Conservation (phyloP, 2,797 vertebrate genomes). For the Chaetodon trifasciatus region DNA sequence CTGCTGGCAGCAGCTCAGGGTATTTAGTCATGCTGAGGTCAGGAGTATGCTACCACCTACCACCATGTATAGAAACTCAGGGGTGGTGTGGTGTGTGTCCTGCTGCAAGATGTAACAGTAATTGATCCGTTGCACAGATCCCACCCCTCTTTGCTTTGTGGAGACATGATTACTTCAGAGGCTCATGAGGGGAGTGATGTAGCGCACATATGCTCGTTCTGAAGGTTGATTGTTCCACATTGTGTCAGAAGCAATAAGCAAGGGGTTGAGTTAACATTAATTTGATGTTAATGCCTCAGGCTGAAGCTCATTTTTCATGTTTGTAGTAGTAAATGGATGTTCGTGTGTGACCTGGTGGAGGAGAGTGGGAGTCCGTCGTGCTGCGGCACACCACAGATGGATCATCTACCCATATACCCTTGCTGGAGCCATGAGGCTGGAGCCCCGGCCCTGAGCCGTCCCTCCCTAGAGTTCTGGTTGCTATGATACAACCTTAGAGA, state of each 20-base stretch:
- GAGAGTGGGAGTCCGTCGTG: neutral
- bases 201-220: slow-evolving; percentile 26
- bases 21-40: slow-evolving; percentile 62
- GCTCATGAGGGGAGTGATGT: slow-evolving; percentile 39
- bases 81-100: slow-evolving; percentile 40
- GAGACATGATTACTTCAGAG: slow-evolving; percentile 41
- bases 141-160: slow-evolving; percentile 37
- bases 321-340: slow-evolving; percentile 5
- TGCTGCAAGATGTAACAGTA: slow-evolving; percentile 44
- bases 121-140: slow-evolving; percentile 50
- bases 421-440: neutral
- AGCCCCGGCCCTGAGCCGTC: slow-evolving; percentile 16
- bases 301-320: slow-evolving; percentile 5
- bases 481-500: slow-evolving; percentile 52
- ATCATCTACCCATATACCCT: slow-evolving; percentile 13
- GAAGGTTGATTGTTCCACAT: slow-evolving; percentile 19
- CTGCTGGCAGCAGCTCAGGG: slow-evolving; percentile 50
- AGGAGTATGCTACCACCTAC: slow-evolving; percentile 46
- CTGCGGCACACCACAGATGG: slow-evolving; percentile 7
- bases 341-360: neutral
- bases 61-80: slow-evolving; percentile 18
- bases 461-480: slow-evolving; percentile 44
- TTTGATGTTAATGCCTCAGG: slow-evolving; percentile 12
- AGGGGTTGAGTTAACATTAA: slow-evolving; percentile 9
- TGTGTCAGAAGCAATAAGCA: slow-evolving; percentile 13